Evolutionary conservation across 2,113 vertebrate species (phyloP).

Genomic region (Cranoglanis bouderius): DNA sequence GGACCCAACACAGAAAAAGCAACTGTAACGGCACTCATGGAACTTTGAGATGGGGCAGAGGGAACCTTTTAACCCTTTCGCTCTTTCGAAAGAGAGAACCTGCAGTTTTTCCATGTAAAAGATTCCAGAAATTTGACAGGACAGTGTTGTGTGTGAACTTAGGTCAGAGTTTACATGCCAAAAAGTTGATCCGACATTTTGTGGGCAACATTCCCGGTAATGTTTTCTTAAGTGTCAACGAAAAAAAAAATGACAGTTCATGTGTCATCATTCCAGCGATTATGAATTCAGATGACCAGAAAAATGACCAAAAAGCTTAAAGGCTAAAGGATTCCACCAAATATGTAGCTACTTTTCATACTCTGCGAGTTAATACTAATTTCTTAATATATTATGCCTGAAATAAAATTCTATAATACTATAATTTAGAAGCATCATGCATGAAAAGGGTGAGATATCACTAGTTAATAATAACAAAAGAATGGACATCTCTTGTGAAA

Average conservation of each 20-base stretch:
- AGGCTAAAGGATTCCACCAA: background rate
- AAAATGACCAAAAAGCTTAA: background rate
- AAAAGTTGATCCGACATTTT: background rate
- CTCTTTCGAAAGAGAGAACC: background rate
- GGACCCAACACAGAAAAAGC: background rate
- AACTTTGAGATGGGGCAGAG: background rate
- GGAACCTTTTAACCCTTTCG: background rate
- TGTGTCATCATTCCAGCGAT: background rate
- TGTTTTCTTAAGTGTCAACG: background rate
- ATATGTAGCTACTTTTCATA: background rate
- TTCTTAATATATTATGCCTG: background rate
- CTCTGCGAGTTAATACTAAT: background rate
- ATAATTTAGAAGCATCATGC: background rate
- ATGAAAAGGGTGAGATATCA: background rate
- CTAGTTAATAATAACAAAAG: background rate
- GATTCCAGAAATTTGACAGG: background rate
- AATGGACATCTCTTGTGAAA: background rate
- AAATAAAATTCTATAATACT: background rate
- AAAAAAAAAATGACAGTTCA: background rate
- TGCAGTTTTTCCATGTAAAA: background rate
- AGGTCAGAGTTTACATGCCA: background rate
- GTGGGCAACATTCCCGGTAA: background rate
- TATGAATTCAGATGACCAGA: background rate
- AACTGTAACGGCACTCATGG: background rate
- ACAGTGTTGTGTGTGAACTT: background rate